Base-by-base conservation (phyloP, 2,888 invertebrate species). In the Cynaeus angustus region DNA sequence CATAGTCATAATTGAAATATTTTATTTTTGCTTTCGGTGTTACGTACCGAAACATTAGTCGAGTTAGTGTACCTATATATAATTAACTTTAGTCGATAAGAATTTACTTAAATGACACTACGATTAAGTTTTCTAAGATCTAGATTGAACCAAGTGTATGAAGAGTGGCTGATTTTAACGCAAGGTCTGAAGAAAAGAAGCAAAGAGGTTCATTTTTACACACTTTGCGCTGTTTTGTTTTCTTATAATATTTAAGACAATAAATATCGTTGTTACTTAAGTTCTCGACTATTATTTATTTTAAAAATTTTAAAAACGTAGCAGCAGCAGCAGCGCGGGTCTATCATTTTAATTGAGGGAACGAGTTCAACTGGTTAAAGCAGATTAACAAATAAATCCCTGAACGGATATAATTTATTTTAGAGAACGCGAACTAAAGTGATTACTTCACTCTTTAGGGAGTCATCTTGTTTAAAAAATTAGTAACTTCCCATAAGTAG, bases 221-320 rank as follows among this genome's bases (percentile, higher is more conserved):
- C 37, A 52, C 41, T 78, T 78, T 78, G 75, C 73, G 73, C 76
- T 80, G 78, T 79, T 78, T 79, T 79, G 78, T 79, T 79, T 79
- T 79, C 73, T 75, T 78, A 78, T 77, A 76, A 76, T 73, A 73
- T 75, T 77, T 68, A 71, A 78, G 75, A 78, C 75, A 80, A 78
- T 79, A 78, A 80, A 72, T 79, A 80, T 79, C 74, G 77, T 75
- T 80, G 80, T 80, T 80, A 71, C 68, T 64, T 46, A 62, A 46
- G 2, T 28, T 21, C 26, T 21, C 21, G 21, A 21, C 21, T 21
- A 4, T 21, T 21, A 21, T 21, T 21, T 21, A 1, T 21, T 4
- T 21, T 4, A 3, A n/a, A n/a, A n/a, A n/a, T n/a, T n/a, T n/a
- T n/a, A n/a, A n/a, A 21, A 21, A 21, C 21, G 21, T n/a, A n/a